phyloP scores from a whole-genome alignment of 2,888 invertebrate species.

The Plebejus anna region DNA sequence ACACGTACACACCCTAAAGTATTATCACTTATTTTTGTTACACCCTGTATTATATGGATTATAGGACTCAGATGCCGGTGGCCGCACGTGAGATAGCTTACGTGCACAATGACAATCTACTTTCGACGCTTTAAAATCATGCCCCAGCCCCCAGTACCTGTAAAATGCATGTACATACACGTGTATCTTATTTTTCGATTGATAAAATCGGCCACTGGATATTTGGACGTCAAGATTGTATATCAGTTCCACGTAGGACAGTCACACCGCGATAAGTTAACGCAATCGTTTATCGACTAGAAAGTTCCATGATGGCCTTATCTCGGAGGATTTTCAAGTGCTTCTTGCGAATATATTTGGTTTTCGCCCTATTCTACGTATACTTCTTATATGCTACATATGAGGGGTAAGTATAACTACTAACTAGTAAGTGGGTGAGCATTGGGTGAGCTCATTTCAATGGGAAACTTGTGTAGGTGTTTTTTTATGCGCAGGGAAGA shows the following conservation, averaged over 20 bases:
- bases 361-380: constrained; percentile 45
- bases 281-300: constrained; percentile 40
- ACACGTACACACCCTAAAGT: too few species aligned
- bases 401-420: constrained; percentile 46
- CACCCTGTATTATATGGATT: too few species aligned
- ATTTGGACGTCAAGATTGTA: neutral
- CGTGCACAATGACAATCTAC: too few species aligned
- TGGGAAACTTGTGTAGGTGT: too few species aligned
- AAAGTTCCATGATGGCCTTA: constrained; percentile 55
- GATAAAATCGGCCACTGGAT: neutral
- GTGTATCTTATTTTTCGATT: neutral
- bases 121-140: too few species aligned
- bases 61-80: too few species aligned
- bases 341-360: constrained; percentile 47
- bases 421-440: neutral
- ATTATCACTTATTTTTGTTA: too few species aligned
- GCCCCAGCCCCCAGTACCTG: too few species aligned
- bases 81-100: too few species aligned
- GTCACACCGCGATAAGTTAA: neutral
- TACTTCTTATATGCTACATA: constrained; percentile 41
- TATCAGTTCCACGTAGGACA: constrained; percentile 1
- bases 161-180: neutral
- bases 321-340: constrained; percentile 43
- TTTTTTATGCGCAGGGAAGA: too few species aligned
- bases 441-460: too few species aligned